These are phyloP conservation scores for Anodontia alba DNA, from an alignment of 2,888 invertebrate species.

Conservation along the genomic window DNA sequence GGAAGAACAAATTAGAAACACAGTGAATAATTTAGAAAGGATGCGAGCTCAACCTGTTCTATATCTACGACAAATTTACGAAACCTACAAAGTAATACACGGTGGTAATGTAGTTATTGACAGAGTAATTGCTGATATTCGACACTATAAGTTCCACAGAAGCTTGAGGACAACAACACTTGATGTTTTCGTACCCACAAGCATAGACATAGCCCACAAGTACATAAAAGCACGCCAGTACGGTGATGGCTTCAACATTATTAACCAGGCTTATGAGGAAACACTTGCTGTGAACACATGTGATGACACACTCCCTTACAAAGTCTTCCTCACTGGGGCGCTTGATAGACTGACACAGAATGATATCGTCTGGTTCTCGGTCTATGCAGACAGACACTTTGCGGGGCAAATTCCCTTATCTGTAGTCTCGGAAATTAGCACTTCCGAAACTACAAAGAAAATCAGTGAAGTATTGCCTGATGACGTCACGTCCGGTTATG, in stretches of 20 bases:
- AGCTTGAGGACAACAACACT: constrained; percentile 43
- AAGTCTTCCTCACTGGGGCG: constrained; percentile 52
- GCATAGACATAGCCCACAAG: constrained; percentile 43
- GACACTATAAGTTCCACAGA: constrained; percentile 31
- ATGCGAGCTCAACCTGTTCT: constrained; percentile 41
- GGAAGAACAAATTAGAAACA: constrained; percentile 27
- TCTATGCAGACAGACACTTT: constrained; percentile 56
- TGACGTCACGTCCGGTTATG: constrained; percentile 40
- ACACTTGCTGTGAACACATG: constrained; percentile 61
- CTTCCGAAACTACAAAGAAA: constrained; percentile 32
- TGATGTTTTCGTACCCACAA: constrained; percentile 53
- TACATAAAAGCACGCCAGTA: constrained; percentile 33
- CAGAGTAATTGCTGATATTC: constrained; percentile 42
- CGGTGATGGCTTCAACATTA: constrained; percentile 43
- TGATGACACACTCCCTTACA: constrained; percentile 59
- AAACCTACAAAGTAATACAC: background rate
- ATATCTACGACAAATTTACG: constrained; percentile 40
- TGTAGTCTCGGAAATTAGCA: constrained; percentile 45
- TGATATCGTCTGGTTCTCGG: constrained; percentile 58
- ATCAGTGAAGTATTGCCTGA: constrained; percentile 47
- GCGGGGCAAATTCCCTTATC: constrained; percentile 56
- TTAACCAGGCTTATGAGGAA: constrained; percentile 61
- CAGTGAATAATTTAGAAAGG: constrained; percentile 20
- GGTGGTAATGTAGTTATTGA: constrained; percentile 22
- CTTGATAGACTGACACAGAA: constrained; percentile 34